Base-by-base conservation (phyloP, 2,113 vertebrate genomes). In the Microtus richardsoni region DNA sequence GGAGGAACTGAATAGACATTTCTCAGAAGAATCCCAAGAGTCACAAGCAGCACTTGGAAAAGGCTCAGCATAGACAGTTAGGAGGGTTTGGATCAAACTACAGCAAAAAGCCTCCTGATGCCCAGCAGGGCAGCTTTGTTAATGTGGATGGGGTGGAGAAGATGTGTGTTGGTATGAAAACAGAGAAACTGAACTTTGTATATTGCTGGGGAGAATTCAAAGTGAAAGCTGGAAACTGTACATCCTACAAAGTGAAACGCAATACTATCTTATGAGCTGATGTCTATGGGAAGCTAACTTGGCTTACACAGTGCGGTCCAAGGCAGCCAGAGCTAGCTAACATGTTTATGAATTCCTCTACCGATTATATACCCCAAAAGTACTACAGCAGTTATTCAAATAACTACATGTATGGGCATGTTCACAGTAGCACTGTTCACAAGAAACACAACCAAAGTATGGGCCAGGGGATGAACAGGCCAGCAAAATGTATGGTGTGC, bases 11-110 rank as follows among this genome's bases (percentile, higher is more conserved):
- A 89, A n/a, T 3, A 83, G 28, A 62, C 75, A 79, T 79, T 88
- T 88, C 71, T 79, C 62, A 41, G 66, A 91, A 77, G 77, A 88
- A 75, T 54, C 21, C 13, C 62, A 77, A 95, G 39, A 95, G 44
- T 21, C 85, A 88, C 14, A 9, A 92, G 21, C 36, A 60, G 11
- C 21, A 89, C 7, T 66, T 26, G 21, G 66, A 24, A 90, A 84
- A 62, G 39, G 74, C 44, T 89, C 60, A 84, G 11, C 2, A 39
- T 58, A n/a, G 28, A 73, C 75, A 84, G 47, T 90, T 71, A 70
- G 49, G 41, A 91, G 21, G 24, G 91, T 9, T 7, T 13, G 47
- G 80, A 86, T 89, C 58, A 91, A 95, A 88, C 49, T 64, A 73
- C 41, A 82, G 1, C 49, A 11, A 62, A 60, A 2, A 70, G 66